These are phyloP conservation scores for Chamaea fasciata DNA, from an alignment of 2,113 vertebrate genomes.

Conservation along the genomic window DNA sequence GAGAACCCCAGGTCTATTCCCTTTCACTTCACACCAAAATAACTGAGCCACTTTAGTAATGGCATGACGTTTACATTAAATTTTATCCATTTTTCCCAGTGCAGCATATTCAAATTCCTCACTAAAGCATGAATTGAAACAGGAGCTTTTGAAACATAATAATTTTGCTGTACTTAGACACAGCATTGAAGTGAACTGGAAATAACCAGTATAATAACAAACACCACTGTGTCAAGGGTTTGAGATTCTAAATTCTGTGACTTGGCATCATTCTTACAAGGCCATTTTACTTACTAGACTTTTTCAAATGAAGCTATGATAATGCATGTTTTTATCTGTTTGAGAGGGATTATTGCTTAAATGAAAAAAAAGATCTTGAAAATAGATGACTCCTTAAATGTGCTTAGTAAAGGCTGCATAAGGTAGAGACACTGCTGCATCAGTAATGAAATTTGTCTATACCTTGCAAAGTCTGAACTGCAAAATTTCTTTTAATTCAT, in stretches of 20 bases:
- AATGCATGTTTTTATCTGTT: neutral
- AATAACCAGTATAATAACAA: neutral
- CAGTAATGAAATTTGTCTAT: neutral
- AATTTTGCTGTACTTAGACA: neutral
- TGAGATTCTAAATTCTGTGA: neutral
- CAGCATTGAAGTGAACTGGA: neutral
- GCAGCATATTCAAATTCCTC: neutral
- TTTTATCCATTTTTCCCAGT: neutral
- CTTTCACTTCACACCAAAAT: neutral
- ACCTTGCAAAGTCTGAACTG: neutral
- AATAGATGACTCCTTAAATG: neutral
- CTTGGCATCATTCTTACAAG: neutral
- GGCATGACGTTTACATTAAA: neutral
- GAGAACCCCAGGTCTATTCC: neutral
- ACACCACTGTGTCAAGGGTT: rapidly evolving
- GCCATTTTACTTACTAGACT: neutral
- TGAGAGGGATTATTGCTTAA: neutral
- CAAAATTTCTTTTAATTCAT: neutral
- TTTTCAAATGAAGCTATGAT: neutral
- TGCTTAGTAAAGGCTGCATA: neutral
- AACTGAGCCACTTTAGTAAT: neutral
- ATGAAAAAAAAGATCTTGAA: neutral
- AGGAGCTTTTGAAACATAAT: neutral
- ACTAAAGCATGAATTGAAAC: neutral
- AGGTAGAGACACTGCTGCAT: neutral